Evolutionary conservation across 2,888 invertebrate genomes (phyloP).

Genomic region (Ellobium chinense): DNA sequence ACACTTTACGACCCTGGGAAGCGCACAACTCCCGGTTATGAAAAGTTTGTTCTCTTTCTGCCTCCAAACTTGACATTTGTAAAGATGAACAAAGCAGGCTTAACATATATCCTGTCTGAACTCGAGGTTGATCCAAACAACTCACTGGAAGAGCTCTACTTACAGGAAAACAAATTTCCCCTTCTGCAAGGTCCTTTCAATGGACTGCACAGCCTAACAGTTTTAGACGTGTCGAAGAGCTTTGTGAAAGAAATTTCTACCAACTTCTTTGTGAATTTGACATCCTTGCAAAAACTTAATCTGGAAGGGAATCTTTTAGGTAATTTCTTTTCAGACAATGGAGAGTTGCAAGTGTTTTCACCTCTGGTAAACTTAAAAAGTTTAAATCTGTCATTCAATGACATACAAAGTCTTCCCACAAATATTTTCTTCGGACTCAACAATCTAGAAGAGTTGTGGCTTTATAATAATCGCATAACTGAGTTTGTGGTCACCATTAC

Average conservation of each 20-base stretch:
- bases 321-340: not conserved
- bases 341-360: not conserved
- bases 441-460: not conserved
- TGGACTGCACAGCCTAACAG: slow-evolving; percentile 13
- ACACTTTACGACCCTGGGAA: not conserved
- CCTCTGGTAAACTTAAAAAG: not conserved
- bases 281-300: slow-evolving; percentile 3
- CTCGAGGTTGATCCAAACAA: slow-evolving; percentile 27
- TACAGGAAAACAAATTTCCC: slow-evolving; percentile 29
- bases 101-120: slow-evolving; percentile 24
- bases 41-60: slow-evolving; percentile 1
- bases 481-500: not conserved
- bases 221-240: slow-evolving; percentile 27
- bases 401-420: not conserved
- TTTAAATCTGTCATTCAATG: not conserved
- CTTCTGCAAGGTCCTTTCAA: slow-evolving; percentile 34
- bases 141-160: slow-evolving; percentile 6
- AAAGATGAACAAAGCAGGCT: slow-evolving; percentile 1
- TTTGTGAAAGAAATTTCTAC: not conserved
- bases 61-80: slow-evolving; percentile 33
- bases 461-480: not conserved
- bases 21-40: not conserved
- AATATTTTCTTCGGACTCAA: not conserved
- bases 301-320: slow-evolving; percentile 22
- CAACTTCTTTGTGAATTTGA: slow-evolving; percentile 27